Conservation (phyloP, 2,888 invertebrate genomes). For the Bugula neritina region DNA sequence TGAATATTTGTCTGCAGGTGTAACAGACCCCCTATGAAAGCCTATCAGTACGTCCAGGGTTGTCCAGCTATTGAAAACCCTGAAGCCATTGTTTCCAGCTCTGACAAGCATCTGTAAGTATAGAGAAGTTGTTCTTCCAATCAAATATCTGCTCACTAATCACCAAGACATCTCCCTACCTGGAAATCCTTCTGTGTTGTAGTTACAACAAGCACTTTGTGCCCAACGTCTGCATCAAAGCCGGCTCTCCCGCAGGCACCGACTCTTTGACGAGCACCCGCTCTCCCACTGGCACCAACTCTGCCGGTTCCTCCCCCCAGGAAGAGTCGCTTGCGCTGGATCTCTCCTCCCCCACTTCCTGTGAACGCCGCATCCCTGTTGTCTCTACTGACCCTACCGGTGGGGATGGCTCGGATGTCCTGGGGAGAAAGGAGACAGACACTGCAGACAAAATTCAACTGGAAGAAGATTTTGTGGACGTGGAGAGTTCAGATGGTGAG, state of each 20-base stretch:
- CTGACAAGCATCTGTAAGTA: conserved; percentile 13
- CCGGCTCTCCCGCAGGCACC: neutral
- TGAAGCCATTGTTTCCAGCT: neutral
- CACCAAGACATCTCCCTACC: no score
- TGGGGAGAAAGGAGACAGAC: neutral
- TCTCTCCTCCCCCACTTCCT: neutral
- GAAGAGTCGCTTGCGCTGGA: neutral
- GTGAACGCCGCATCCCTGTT: neutral
- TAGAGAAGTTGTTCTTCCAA: no score
- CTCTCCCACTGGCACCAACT: neutral
- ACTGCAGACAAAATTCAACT: neutral
- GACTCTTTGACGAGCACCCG: neutral
- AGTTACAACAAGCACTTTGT: conserved; percentile 77
- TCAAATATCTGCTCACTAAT: no score
- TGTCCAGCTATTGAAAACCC: conserved; percentile 19
- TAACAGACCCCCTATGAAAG: conserved; percentile 15
- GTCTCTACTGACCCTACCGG: neutral
- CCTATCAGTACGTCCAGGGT: conserved; percentile 2
- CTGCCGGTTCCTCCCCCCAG: neutral
- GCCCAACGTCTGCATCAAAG: conserved; percentile 74
- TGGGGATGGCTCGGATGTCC: neutral
- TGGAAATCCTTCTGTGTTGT: no score
- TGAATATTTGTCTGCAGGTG: no score
- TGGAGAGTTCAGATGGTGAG: conserved; percentile 14
- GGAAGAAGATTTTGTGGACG: neutral